Conservation (phyloP, 35 echinoderm and acorn worm genomes). For the Ophioderma brevispina region DNA sequence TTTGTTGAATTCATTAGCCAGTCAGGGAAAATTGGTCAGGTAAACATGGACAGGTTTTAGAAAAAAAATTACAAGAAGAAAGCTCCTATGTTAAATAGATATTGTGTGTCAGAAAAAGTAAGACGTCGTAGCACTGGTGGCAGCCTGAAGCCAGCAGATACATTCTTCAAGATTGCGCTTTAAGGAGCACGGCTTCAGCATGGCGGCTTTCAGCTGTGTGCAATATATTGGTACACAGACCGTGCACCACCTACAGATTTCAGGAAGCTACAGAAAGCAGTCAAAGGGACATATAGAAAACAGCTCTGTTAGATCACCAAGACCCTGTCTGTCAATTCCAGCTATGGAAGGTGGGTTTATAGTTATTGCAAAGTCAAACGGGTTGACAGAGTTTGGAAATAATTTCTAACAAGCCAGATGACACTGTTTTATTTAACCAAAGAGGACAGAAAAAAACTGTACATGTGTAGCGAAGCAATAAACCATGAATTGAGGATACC, state of each 20-base stretch:
- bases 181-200: constrained; percentile 69
- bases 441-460: no score
- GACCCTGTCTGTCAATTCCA: constrained; percentile 60
- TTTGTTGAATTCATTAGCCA: no score
- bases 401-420: neutral
- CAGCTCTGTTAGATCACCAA: constrained; percentile 80
- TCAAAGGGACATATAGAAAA: constrained; percentile 72
- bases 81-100: no score
- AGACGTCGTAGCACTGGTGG: neutral
- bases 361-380: no score
- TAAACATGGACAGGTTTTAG: no score
- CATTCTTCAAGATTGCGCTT: constrained; percentile 84
- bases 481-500: no score
- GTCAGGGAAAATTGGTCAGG: no score
- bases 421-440: neutral
- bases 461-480: no score
- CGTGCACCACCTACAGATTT: constrained; percentile 55
- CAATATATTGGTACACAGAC: constrained; percentile 92
- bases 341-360: neutral
- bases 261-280: constrained; percentile 51
- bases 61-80: no score
- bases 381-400: neutral
- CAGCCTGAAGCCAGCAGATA: constrained; percentile 63
- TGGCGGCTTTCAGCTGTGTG: constrained; percentile 86
- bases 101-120: no score